phyloP scores from a whole-genome alignment of 2,113 vertebrate genomes.

The Scortum barcoo region DNA sequence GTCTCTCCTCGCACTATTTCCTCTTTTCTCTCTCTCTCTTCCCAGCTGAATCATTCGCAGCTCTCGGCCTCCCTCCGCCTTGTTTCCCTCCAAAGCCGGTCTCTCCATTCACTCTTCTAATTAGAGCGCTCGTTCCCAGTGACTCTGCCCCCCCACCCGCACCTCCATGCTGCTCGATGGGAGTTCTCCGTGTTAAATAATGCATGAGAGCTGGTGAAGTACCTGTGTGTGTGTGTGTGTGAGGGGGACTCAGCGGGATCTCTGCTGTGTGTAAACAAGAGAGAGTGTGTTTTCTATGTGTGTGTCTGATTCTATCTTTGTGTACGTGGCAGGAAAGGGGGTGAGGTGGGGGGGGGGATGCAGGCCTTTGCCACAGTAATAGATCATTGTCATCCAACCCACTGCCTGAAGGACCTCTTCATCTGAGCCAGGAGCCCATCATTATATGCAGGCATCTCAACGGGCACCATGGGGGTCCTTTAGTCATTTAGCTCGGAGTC shows the following conservation, averaged over 20 bases:
- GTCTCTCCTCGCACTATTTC: not conserved
- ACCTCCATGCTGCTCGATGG: conserved; percentile 12
- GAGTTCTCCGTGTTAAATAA: conserved; percentile 58
- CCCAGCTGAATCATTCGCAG: conserved; percentile 6
- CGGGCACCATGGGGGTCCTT: conserved; percentile 43
- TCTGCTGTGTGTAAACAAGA: conserved; percentile 41
- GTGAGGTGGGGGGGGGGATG: conserved; percentile 3
- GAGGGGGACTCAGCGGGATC: not conserved
- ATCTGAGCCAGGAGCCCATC: conserved; percentile 53
- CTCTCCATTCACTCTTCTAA: conserved; percentile 43
- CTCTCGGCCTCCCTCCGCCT: not conserved
- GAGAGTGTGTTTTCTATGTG: not conserved
- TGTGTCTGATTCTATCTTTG: not conserved
- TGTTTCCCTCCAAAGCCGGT: conserved; percentile 1
- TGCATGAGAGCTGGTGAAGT: conserved; percentile 37
- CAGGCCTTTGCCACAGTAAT: conserved; percentile 32
- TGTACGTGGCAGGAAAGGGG: too few species aligned
- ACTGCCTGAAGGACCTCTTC: conserved; percentile 48
- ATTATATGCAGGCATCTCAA: conserved; percentile 40
- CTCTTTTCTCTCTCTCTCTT: not conserved
- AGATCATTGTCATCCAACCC: conserved; percentile 51
- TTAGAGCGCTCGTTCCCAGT: conserved; percentile 47
- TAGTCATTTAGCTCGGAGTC: conserved; percentile 55
- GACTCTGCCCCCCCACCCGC: conserved; percentile 30
- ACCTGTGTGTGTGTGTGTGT: not conserved